phyloP scores from a whole-genome alignment of 2,888 invertebrate species.

The Phyllotreta striolata region DNA sequence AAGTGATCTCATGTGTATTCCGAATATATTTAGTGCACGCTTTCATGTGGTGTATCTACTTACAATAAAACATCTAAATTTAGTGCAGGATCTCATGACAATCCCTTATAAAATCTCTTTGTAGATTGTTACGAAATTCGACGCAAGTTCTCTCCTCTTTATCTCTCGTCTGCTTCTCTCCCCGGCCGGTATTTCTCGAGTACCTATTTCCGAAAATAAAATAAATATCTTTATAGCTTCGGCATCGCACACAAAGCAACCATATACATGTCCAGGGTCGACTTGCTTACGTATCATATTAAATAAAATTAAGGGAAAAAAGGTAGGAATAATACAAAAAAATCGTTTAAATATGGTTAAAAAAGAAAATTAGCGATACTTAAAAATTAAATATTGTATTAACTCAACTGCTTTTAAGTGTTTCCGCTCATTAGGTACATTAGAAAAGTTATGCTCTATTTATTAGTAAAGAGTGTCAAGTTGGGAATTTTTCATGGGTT shows the following conservation, averaged over 20 bases:
- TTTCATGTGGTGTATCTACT: slow-evolving; percentile 21
- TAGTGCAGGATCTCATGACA: slow-evolving; percentile 21
- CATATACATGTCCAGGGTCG: slow-evolving; percentile 2
- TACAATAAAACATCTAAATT: slow-evolving; percentile 20
- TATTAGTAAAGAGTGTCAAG: no score
- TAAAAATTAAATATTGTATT: no score
- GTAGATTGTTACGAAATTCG: slow-evolving; percentile 22
- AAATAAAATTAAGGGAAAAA: no score
- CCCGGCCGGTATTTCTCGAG: slow-evolving; percentile 19
- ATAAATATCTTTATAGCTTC: slow-evolving; percentile 19
- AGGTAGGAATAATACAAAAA: no score
- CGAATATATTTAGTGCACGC: slow-evolving; percentile 3
- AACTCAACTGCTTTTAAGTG: no score
- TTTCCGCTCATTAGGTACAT: no score
- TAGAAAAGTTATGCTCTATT: no score
- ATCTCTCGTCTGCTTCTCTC: slow-evolving; percentile 15
- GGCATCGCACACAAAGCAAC: slow-evolving; percentile 18
- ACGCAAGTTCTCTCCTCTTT: slow-evolving; percentile 12
- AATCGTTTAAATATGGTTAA: no score
- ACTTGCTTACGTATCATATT: no score
- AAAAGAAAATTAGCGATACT: no score
- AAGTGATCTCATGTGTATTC: slow-evolving; percentile 3
- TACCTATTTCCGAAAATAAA: slow-evolving; percentile 22
- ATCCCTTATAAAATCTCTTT: slow-evolving; percentile 17
- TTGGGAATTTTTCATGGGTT: no score